A percentile compares a stretch with the other conserved stretches of the same genome.
Conservation (phyloP, 2,797 vertebrate genomes). For the Lophotriccus pileatus region DNA sequence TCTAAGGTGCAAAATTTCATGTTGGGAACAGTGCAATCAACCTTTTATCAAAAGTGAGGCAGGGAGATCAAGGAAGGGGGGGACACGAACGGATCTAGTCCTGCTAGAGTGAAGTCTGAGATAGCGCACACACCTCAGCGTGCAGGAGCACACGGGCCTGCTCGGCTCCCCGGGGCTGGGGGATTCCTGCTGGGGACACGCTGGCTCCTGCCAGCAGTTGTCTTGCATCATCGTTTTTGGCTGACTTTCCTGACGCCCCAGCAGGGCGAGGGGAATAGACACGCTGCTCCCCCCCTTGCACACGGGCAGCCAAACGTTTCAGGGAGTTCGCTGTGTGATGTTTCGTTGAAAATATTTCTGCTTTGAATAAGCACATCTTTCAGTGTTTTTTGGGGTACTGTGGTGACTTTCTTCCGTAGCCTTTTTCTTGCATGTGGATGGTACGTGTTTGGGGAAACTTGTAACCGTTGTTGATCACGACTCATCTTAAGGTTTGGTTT, state of each 20-base stretch:
- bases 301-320: conserved; percentile 28
- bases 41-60: not conserved
- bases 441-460: conserved; percentile 55
- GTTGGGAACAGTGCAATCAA: conserved; percentile 57
- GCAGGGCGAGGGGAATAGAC: conserved; percentile 26
- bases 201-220: not conserved
- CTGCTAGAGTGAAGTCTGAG: conserved; percentile 19
- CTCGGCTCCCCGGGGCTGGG: not conserved
- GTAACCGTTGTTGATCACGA: conserved; percentile 7
- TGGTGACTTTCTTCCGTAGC: conserved; percentile 54
- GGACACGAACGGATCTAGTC: not conserved
- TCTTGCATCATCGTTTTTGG: not conserved
- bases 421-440: conserved; percentile 69
- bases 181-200: not conserved
- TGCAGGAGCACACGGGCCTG: not conserved
- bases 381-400: conserved; percentile 41
- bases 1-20: conserved; percentile 47
- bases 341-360: conserved; percentile 41
- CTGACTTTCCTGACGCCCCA: conserved; percentile 17
- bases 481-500: conserved; percentile 33
- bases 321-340: conserved; percentile 36
- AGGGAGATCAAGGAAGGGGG: not conserved
- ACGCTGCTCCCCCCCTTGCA: not conserved
- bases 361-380: conserved; percentile 41
- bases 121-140: not conserved